phyloP scores from a whole-genome alignment of 2,113 vertebrate species.

The Rissa tridactyla region DNA sequence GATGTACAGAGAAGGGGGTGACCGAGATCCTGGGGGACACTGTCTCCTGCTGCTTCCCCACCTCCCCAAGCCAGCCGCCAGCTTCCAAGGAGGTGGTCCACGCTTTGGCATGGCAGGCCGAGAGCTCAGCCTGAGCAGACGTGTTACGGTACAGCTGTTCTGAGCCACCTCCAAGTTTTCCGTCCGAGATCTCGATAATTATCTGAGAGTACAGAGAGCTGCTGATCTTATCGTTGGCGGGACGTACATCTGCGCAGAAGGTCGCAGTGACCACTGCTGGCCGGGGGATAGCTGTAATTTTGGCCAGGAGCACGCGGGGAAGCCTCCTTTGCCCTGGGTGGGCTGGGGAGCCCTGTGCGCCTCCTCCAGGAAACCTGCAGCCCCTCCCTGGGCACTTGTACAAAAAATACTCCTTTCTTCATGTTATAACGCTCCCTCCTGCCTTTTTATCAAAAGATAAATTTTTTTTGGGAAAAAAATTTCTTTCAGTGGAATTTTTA shows the following conservation, averaged over 20 bases:
- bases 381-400: not conserved
- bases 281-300: rapidly evolving
- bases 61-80: not conserved
- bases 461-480: too few relatives aligned
- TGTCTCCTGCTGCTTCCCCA: not conserved
- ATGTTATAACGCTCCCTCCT: not conserved
- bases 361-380: not conserved
- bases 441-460: not conserved
- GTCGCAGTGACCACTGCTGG: not conserved
- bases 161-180: not conserved
- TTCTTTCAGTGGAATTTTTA: not conserved
- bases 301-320: not conserved
- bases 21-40: not conserved
- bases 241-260: not conserved
- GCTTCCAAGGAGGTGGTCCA: not conserved
- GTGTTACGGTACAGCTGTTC: not conserved
- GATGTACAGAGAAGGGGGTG: not conserved
- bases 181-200: not conserved
- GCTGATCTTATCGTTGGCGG: not conserved
- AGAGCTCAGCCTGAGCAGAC: not conserved
- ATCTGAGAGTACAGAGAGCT: not conserved
- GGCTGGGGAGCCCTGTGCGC: rapidly evolving
- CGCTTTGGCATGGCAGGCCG: not conserved
- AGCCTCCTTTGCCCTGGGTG: not conserved
- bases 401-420: not conserved